Base-by-base conservation (phyloP, 2,888 invertebrate genomes). In the Epirrhoe tristata region DNA sequence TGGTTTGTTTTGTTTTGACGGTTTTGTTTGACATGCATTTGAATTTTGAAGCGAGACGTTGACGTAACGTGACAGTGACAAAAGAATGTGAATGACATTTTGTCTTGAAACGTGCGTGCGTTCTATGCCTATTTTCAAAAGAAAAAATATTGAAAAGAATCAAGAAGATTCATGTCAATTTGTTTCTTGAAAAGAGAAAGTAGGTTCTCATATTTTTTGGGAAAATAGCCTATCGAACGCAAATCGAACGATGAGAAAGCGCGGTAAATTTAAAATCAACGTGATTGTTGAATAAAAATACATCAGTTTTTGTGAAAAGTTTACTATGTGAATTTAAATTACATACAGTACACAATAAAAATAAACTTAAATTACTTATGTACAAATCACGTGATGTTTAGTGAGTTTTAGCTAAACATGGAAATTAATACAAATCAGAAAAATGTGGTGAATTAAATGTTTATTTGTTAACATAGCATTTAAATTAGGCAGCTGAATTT, bases 281-380 rank as follows among this genome's bases (percentile, higher is more conserved):
- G 6, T 5, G n/a, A n/a, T n/a, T 3, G 36, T 1, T 8, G 36
- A 36, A 6, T 14, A 50, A 39, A 31, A 52, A 43, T 7, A 52
- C 39, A 24, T n/a, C 3, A 32, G 43, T 59, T 31, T 63, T 70
- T 74, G 78, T 83, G 82, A 80, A 81, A 83, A 81, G 73, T 87
- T 86, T 87, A 86, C 82, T 86, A 79, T 81, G 79, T 75, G 62
- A 62, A 39, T 75, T 71, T 64, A 55, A n/a, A 68, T 58, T 57
- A 56, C 58, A 67, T 54, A 56, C n/a, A n/a, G n/a, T n/a, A n/a
- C 58, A 67, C 48, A 57, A 69, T 43, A 39, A 48, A 48, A 68
- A 48, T 66, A 68, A 43, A 58, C 69, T 72, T 74, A 73, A 75
- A 79, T 77, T 80, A 71, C 70, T 67, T 75, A 64, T 36, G 72